phyloP scores from a whole-genome alignment of 2,113 vertebrate species.

The Pseudorectes ferrugineus region DNA sequence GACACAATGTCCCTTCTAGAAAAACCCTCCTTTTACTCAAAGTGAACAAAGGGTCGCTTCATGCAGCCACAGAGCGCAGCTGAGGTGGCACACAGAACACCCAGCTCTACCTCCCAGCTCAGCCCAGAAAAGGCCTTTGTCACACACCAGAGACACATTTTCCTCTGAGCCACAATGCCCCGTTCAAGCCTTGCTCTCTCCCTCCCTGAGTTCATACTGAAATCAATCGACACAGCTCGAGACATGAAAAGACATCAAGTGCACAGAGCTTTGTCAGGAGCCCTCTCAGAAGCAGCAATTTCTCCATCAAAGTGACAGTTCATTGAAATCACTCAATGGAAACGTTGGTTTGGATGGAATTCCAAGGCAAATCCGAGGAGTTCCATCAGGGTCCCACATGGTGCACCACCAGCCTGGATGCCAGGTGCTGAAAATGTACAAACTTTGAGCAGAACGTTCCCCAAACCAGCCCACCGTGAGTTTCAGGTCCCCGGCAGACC shows the following conservation, averaged over 20 bases:
- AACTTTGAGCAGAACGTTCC: fast-evolving
- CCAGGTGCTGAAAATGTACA: fast-evolving
- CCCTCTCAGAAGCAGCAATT: background rate
- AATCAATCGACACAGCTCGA: background rate
- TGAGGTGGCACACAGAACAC: fast-evolving
- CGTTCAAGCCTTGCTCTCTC: background rate
- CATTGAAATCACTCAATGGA: background rate
- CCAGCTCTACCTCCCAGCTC: background rate
- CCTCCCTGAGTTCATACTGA: background rate
- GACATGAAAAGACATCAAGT: fast-evolving
- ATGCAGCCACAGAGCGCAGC: background rate
- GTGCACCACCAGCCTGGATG: background rate
- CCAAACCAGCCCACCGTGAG: fast-evolving
- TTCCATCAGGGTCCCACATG: background rate
- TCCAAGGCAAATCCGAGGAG: background rate
- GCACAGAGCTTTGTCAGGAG: background rate
- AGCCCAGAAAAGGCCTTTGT: background rate
- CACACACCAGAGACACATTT: fast-evolving
- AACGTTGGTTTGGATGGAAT: background rate
- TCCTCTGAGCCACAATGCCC: background rate
- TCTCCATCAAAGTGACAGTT: background rate
- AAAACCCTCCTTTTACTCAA: background rate
- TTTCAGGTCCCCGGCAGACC: background rate
- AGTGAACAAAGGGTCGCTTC: background rate
- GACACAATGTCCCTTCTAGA: background rate